Evolutionary conservation across 2,888 invertebrate species (phyloP), one percentile per base, ranked within the genome.

Genomic region (Polyploca ridens): DNA sequence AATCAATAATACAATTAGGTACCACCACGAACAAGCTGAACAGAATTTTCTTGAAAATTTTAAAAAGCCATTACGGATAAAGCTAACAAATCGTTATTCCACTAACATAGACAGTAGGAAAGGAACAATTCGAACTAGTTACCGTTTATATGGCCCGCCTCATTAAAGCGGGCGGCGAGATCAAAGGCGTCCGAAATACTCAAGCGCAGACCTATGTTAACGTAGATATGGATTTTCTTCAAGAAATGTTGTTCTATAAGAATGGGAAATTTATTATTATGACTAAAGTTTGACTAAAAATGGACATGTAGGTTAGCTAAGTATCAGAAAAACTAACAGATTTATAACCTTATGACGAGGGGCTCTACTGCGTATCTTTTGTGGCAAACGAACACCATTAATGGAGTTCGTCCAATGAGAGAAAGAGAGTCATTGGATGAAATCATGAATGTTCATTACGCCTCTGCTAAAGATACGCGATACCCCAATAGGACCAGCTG

Each of bases 131-230:
- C 87, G 86, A 84, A 86, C 90, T 91, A 90, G 92, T 90, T 89
- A 88, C 88, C 84, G 87, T 85, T 85, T 87, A 86, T 88, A 89
- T 85, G 82, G 86, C 84, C 81, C 84, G 88, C 83, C 92, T 93
- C 93, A 91, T 93, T 93, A 93, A 90, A 91, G 81, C 83, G 91
- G 90, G 91, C 95, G 95, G 95, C 92, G 91, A 95, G 95, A 95
- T 95, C 95, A 95, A 95, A 95, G 94, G 94, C 90, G 91, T 91
- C 95, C 95, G 93, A 93, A 93, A 93, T 93, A 92, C 90, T 83
- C 89, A 74, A 71, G 79, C 80, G 77, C 78, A 90, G 89, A 90
- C 79, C 82, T 88, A 89, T 73, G 80, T 76, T 73, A 70, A 77
- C 73, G 69, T 88, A 90, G 90, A 89, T 70, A 73, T 71, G 83